Conservation (phyloP, 2,113 vertebrate species). For the Ariopsis seemanni region DNA sequence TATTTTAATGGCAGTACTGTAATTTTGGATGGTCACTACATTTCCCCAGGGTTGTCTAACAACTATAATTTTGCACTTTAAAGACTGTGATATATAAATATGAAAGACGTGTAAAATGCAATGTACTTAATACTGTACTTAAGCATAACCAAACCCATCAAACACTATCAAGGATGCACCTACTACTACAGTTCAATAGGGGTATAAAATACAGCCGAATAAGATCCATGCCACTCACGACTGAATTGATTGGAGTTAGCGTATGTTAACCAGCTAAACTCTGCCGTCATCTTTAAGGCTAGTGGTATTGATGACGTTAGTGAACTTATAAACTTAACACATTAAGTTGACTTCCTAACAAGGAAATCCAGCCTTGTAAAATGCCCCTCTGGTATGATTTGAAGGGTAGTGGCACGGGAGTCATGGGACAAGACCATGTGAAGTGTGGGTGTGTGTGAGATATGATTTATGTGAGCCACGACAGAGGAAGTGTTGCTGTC, state of each 20-base stretch:
- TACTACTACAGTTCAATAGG: constrained; percentile 14
- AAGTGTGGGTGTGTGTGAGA: constrained; percentile 21
- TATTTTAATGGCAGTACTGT: constrained; percentile 1
- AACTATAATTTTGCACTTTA: constrained; percentile 40
- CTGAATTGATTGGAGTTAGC: background rate
- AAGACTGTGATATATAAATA: constrained; percentile 23
- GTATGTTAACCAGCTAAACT: background rate
- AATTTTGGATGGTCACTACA: constrained; percentile 29
- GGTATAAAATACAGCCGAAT: background rate
- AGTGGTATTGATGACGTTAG: background rate
- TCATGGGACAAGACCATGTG: constrained; percentile 21
- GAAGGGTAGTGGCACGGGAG: background rate
- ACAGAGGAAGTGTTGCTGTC: constrained; percentile 46
- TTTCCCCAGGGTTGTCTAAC: background rate
- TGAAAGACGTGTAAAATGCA: constrained; percentile 6
- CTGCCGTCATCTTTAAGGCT: background rate
- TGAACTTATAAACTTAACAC: background rate
- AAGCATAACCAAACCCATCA: background rate
- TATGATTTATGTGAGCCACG: constrained; percentile 23
- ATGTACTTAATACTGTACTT: background rate
- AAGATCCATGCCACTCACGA: background rate
- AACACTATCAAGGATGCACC: constrained; percentile 19
- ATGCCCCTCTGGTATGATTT: background rate
- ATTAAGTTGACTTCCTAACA: background rate
- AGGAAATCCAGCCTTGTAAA: background rate